phyloP scores from a whole-genome alignment of 1,140 invertebrate species.

The Chlorops oryzae region DNA sequence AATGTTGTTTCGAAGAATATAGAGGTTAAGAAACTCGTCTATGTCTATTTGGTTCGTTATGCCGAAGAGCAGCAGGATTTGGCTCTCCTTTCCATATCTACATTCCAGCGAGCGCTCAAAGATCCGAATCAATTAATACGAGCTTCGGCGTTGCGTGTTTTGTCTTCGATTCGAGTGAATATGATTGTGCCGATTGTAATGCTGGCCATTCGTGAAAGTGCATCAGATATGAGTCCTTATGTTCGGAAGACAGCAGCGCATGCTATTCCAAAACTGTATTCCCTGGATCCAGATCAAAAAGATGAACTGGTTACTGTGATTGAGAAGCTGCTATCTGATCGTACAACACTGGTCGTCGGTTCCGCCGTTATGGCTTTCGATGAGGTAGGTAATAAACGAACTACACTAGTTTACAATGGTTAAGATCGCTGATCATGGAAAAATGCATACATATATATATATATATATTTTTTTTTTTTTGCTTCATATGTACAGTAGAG shows the following conservation, averaged over 20 bases:
- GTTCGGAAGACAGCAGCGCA: slow-evolving; percentile 99
- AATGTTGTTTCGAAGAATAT: slow-evolving; percentile 99
- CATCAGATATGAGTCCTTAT: slow-evolving; percentile 97
- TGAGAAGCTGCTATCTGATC: slow-evolving; percentile 92
- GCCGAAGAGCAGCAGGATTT: slow-evolving; percentile 99
- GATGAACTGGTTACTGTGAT: slow-evolving; percentile 91
- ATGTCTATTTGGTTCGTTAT: slow-evolving; percentile 96
- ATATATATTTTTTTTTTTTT: too few relatives aligned
- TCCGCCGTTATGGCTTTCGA: slow-evolving; percentile 99
- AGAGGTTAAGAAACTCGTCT: slow-evolving; percentile 98
- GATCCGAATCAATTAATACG: slow-evolving; percentile 98
- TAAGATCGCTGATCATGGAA: too few relatives aligned
- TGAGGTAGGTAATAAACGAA: slow-evolving; percentile 62
- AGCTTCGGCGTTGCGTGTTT: slow-evolving; percentile 91
- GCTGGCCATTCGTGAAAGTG: slow-evolving; percentile 93
- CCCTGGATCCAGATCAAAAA: slow-evolving; percentile 92
- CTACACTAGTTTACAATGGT: too few relatives aligned
- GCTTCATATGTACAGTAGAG: too few relatives aligned
- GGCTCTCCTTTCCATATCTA: slow-evolving; percentile 94
- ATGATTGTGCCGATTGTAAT: slow-evolving; percentile 99
- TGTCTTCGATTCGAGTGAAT: slow-evolving; percentile 92
- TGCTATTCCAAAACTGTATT: slow-evolving; percentile 98
- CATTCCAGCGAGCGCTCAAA: slow-evolving; percentile 96
- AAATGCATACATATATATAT: too few relatives aligned
- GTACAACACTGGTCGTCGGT: slow-evolving; percentile 96